Base-by-base conservation (phyloP, 2,113 vertebrate genomes). In the Okapia johnstoni region DNA sequence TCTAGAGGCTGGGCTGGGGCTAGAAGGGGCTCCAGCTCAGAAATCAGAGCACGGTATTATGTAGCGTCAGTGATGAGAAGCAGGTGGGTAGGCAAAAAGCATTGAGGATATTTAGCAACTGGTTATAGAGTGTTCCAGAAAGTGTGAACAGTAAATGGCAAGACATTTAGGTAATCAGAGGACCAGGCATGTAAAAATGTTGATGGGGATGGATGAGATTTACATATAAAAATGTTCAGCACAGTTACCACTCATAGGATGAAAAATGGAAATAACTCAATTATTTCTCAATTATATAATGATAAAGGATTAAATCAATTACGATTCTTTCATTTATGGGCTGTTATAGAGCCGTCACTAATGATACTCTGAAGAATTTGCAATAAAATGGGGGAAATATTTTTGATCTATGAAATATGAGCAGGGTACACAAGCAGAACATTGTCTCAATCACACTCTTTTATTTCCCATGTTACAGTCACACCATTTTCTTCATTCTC, bases 271-370 rank as follows among this genome's bases (percentile, higher is more conserved):
- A 97, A 92, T 60, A 95, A 93, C 61, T 94, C 70, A 83, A 40
- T 97, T 95, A 90, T 96, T 97, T 90, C 57, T 97, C 85, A 94
- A 79, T 97, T 96, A 76, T 6, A 8, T 90, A 97, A 96, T 14
- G 87, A 40, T 10, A 94, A 94, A 96, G 90, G 85, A 88, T 95
- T 85, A 87, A 95, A 61, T 88, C 66, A 95, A 36, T 96, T 94
- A 97, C 23, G 58, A 77, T 61, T 81, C 88, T 52, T 79, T 95
- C 90, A 95, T 94, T 96, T 88, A 76, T 88, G 43, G 85, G 80
- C 92, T 94, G 58, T 77, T 90, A 52, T 50, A 84, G 25, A 85
- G 63, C 87, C 80, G 61, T 96, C 28, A 52, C 85, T 90, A 94
- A 95, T 90, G 88, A 91, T 23, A 50, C 79, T 94, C 43, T 57